Evolutionary conservation across 2,888 invertebrate species (phyloP), one percentile per base, ranked within the genome.

Genomic region (Hybos culiciformis): DNA sequence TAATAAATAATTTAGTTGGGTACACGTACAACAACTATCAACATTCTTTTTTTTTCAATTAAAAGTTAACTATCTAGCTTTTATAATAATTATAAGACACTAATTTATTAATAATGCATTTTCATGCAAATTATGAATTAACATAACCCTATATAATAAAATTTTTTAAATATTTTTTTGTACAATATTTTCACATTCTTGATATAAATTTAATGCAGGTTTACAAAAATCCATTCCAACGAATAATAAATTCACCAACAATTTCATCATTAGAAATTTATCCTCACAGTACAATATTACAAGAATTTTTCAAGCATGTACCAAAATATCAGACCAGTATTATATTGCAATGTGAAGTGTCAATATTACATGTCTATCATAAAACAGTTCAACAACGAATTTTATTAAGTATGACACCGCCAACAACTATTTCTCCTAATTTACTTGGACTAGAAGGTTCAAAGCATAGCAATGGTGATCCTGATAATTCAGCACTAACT

Each of bases 301-400:
- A 66, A 48, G 59, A 60, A 21, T 59, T 66, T 50, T 65, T 65
- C 48, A 63, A 64, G 50, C 56, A 59, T 19, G 56, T 62, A 44
- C 62, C 64, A 46, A 65, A 65, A 51, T 66, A 61, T 49, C 64
- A 63, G 50, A 56, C 60, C 12, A 66, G 59, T 45, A 59, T 67
- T 39, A 40, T 60, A 45, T 51, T 67, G 37, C 56, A 63, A 43
- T 67, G 66, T 46, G 66, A 65, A 48, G 65, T 65, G 11, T 62
- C 65, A 45, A 66, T 67, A 45, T 53, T 66, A 43, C 66, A 65
- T 44, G 61, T 67, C 15, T 67, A 64, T 53, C 65, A 66, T 52
- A 66, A 66, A 55, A 66, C 60, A 47, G 63, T 65, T 26, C 63
- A 64, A 49, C 61, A 62, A 50, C 61, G 63, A 49, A 59, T 67